Percentiles rank a stretch among this genome's conserved stretches.
Conservation (phyloP, 2,888 invertebrate genomes). For the Drosophila neutralis region DNA sequence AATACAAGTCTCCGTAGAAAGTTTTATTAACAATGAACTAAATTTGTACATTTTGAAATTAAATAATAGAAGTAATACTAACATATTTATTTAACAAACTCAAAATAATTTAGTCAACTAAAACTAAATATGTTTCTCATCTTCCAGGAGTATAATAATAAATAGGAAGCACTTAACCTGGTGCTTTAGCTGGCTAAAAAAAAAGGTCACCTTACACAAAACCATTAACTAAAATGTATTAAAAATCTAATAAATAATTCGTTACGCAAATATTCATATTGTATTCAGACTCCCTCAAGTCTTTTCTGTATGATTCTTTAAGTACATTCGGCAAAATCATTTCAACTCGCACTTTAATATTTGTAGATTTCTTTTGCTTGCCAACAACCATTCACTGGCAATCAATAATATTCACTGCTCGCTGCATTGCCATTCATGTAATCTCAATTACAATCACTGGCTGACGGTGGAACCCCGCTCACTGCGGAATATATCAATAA, state of each 20-base stretch:
- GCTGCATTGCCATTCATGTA: slow-evolving; percentile 46
- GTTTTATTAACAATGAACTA: neutral
- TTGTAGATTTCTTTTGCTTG: slow-evolving; percentile 15
- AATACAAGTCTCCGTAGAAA: neutral
- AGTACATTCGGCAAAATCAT: neutral
- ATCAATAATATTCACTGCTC: slow-evolving; percentile 57
- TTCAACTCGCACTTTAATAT: slow-evolving; percentile 15
- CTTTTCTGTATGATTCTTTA: neutral
- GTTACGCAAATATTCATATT: neutral
- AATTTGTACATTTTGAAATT: neutral
- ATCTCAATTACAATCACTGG: slow-evolving; percentile 59
- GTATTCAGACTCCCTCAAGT: neutral
- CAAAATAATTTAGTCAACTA: neutral
- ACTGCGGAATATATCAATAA: slow-evolving; percentile 67
- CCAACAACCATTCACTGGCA: slow-evolving; percentile 37
- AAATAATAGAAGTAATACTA: neutral
- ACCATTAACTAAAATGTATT: neutral
- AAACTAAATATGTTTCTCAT: neutral
- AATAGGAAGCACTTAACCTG: neutral
- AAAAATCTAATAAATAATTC: neutral
- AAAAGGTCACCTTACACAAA: neutral
- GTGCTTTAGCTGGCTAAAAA: neutral
- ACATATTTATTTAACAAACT: neutral
- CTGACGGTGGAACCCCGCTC: slow-evolving; percentile 12
- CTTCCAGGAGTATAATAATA: neutral